phyloP scores from a whole-genome alignment of 2,888 invertebrate species.

The Belgica antarctica region DNA sequence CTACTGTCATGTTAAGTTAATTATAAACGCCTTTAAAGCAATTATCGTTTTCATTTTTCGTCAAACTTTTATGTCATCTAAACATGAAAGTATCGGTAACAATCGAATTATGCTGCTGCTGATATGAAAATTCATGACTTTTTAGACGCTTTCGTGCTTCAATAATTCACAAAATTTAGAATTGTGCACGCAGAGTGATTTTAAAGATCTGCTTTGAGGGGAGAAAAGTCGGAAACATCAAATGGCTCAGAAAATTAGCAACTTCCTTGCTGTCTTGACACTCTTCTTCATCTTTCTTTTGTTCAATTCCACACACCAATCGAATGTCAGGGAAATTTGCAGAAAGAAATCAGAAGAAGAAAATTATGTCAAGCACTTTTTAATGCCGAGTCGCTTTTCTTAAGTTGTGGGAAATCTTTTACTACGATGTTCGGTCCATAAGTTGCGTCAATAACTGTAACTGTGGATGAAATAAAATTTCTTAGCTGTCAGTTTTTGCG shows the following conservation, averaged over 20 bases:
- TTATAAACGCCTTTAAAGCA: constrained; percentile 40
- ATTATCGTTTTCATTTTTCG: constrained; percentile 33
- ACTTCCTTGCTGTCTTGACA: constrained; percentile 10
- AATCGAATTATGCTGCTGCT: constrained; percentile 37
- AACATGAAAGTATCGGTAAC: constrained; percentile 41
- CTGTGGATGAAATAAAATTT: too few species aligned
- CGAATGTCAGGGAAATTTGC: too few species aligned
- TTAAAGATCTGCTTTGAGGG: background rate
- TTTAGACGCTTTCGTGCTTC: background rate
- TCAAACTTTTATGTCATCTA: constrained; percentile 9
- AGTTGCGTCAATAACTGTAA: too few species aligned
- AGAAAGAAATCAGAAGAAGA: constrained; percentile 1
- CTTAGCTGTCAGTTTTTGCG: too few species aligned
- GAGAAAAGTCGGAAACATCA: background rate
- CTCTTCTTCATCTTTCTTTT: background rate
- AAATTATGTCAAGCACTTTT: constrained; percentile 24
- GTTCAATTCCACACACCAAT: too few species aligned
- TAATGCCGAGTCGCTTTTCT: background rate
- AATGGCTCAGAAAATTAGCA: constrained; percentile 24
- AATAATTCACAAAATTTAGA: background rate
- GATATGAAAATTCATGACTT: background rate
- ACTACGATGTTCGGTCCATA: constrained; percentile 3
- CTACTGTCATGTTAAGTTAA: constrained; percentile 40
- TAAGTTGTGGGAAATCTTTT: background rate
- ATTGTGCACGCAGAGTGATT: background rate